Evolutionary conservation across 1,140 invertebrate genomes (phyloP), one percentile per base, ranked within the genome.

Genomic region (Macrocentrus cingulum): DNA sequence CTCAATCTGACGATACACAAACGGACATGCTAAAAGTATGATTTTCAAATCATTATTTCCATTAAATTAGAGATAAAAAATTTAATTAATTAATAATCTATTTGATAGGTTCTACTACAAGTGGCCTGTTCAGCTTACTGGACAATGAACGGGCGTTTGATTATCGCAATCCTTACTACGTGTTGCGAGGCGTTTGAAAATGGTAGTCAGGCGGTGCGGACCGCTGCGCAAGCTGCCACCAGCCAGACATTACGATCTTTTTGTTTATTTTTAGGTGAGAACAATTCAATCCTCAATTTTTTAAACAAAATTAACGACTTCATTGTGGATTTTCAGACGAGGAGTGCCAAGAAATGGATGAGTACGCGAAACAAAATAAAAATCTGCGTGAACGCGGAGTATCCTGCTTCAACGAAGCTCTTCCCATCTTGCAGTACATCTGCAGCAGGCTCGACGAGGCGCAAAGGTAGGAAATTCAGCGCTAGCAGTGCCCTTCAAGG

Each of bases 351-450:
- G 88, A 90, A 67, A 83, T 89, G 53, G 77, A 88, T 32, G 85
- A 85, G 56, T 86, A 86, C 66, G 79, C 82, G 15, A 81, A 80
- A 56, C 77, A 80, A 62, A 84, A 82, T 60, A 84, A 82, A 67
- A 84, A 80, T 68, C 82, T 83, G 9, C 84, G 82, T 32, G 83
- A 85, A 60, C 85, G 85, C 42, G 89, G 89, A 1, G 88, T 91
- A 0, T 88, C 89, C n/a, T 91, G 90, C 63, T 92, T 91, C 75
- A 92, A 92, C 70, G 92, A 96, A 81, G 88, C 91, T 0, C 88
- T 95, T 59, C 91, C 91, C 0, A 90, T 96, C 48, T 87, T 95
- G 72, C 91, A 94, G 62, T 95, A 92, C 69, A 86, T 95, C 41
- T 92, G 91, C 74, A 90, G 91, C 64, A 88, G 91, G 66, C 75